Conservation (phyloP, 2,797 vertebrate species). For the Apogon talboti region DNA sequence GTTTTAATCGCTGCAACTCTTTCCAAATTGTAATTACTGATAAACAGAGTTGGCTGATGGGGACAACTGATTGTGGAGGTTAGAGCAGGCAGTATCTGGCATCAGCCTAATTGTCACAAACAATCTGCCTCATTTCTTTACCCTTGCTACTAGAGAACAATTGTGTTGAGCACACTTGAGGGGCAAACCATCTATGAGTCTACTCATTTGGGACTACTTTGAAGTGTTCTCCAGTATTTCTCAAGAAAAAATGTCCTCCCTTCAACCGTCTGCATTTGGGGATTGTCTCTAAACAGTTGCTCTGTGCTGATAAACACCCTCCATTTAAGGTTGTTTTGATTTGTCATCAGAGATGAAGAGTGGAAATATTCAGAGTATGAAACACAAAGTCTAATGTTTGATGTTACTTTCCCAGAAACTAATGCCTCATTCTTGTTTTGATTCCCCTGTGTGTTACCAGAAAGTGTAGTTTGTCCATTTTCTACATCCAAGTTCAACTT, state of each 20-base stretch:
- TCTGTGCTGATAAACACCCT: conserved; percentile 62
- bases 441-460: background rate
- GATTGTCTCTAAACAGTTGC: conserved; percentile 76
- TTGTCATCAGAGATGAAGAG: conserved; percentile 51
- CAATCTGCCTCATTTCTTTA: conserved; percentile 79
- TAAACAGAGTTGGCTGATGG: conserved; percentile 84
- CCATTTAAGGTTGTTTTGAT: conserved; percentile 66
- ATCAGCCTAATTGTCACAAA: conserved; percentile 87
- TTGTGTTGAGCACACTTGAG: conserved; percentile 74
- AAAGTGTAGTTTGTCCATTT: conserved; percentile 18
- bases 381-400: conserved; percentile 35
- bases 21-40: conserved; percentile 86
- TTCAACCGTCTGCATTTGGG: conserved; percentile 62
- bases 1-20: conserved; percentile 79
- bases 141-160: conserved; percentile 63
- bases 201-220: conserved; percentile 81
- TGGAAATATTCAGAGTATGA: conserved; percentile 42
- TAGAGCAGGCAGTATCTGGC: conserved; percentile 82
- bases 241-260: conserved; percentile 55
- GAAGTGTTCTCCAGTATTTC: conserved; percentile 78
- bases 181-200: conserved; percentile 77
- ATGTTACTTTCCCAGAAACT: conserved; percentile 43
- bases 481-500: conserved; percentile 11
- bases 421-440: conserved; percentile 5
- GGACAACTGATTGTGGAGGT: conserved; percentile 78